Base-by-base conservation (phyloP, 2,797 vertebrate genomes). In the Morelia viridis region DNA sequence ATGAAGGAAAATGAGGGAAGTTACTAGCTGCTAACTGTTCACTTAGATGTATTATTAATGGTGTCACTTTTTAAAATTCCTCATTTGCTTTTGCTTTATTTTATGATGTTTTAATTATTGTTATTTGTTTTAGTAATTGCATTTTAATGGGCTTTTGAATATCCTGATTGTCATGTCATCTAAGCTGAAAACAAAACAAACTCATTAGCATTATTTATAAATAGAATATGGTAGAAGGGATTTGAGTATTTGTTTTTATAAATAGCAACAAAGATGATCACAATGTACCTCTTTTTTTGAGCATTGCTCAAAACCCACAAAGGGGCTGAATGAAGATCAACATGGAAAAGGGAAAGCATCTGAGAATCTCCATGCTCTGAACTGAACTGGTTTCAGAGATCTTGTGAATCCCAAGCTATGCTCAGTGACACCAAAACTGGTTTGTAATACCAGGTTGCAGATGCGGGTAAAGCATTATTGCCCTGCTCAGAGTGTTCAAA, bases 121-220 rank as follows among this genome's bases (percentile, higher is more conserved):
- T 92, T 96, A 83, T 96, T 95, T 97, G 96, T 96, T 96, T 94
- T 88, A 90, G 93, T 96, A 96, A 97, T 97, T 95, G 94, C 87
- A 93, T 96, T 96, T 97, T 96, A 97, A 97, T 97, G 96, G 94
- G 95, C 94, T 96, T 96, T 92, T 62, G 92, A 96, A 61, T 84
- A 94, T 88, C 64, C 91, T 95, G 95, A 65, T 89, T 96, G 85
- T 91, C 92, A 94, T 96, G 76, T 89, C 94, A 94, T 95, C 94
- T 89, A 87, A 95, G 92, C 68, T 92, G 91, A 94, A 95, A 95
- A 94, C 95, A 96, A 97, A 96, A 96, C 96, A 96, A 96, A 96
- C 93, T 87, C 90, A 95, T 95, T 95, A 94, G 13, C 71, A 84
- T 92, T 58, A 90, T 84, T 95, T 97, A 96, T 95, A 94, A 94